Conservation (phyloP, 2,888 invertebrate genomes). For the Drosophila neonasuta region DNA sequence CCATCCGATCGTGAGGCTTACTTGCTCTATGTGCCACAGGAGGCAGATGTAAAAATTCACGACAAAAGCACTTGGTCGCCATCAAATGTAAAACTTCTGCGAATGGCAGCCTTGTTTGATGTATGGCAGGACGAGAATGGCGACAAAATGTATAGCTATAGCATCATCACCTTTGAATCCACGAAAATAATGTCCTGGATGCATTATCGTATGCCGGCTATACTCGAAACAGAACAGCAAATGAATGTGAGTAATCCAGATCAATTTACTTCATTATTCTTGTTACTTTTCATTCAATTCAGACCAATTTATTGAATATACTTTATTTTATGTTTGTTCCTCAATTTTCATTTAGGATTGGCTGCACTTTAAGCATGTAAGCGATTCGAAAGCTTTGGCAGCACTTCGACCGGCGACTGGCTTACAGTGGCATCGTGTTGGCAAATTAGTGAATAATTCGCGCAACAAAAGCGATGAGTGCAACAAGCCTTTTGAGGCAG, state of each 20-base stretch:
- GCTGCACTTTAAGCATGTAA: slow-evolving; percentile 85
- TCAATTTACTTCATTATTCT: too few species aligned
- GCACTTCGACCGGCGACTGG: slow-evolving; percentile 82
- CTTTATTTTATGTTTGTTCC: too few species aligned
- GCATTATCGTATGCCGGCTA: slow-evolving; percentile 92
- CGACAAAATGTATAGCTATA: slow-evolving; percentile 87
- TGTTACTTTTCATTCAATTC: too few species aligned
- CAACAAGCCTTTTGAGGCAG: slow-evolving; percentile 83
- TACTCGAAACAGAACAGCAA: slow-evolving; percentile 87
- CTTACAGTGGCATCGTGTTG: slow-evolving; percentile 88
- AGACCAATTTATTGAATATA: too few species aligned
- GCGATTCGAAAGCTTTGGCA: slow-evolving; percentile 83
- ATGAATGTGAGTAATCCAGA: slow-evolving; percentile 83
- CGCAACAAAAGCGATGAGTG: slow-evolving; percentile 86
- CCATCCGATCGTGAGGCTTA: slow-evolving; percentile 87
- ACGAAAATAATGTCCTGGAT: slow-evolving; percentile 87
- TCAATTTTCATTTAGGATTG: slow-evolving; percentile 84
- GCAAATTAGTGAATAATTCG: slow-evolving; percentile 88
- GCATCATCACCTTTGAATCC: slow-evolving; percentile 90
- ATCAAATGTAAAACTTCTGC: slow-evolving; percentile 84
- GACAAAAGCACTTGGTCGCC: slow-evolving; percentile 84
- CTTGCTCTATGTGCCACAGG: slow-evolving; percentile 87
- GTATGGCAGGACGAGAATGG: slow-evolving; percentile 85
- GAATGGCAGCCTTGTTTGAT: slow-evolving; percentile 90
- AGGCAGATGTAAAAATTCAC: slow-evolving; percentile 83